Conservation (phyloP, 2,888 invertebrate species). For the Gibbula magus region DNA sequence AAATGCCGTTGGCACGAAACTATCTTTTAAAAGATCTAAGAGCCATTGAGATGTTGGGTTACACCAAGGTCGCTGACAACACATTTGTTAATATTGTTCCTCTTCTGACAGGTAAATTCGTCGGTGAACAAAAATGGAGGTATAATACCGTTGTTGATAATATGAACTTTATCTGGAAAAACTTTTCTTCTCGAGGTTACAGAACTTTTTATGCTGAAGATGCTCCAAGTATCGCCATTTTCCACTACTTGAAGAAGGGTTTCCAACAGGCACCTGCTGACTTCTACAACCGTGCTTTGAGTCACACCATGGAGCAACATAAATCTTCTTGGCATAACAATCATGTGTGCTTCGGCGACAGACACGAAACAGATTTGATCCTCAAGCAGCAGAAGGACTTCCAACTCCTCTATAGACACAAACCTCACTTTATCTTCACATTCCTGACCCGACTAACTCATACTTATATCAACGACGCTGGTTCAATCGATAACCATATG, state of each 20-base stretch:
- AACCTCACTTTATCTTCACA: constrained; percentile 86
- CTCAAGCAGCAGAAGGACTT: constrained; percentile 79
- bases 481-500: constrained; percentile 83
- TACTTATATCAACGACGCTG: constrained; percentile 87
- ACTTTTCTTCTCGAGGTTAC: constrained; percentile 84
- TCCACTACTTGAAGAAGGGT: constrained; percentile 84
- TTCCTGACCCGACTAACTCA: constrained; percentile 90
- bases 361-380: constrained; percentile 82
- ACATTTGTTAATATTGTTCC: constrained; percentile 92
- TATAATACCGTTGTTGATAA: constrained; percentile 31
- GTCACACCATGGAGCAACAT: constrained; percentile 77
- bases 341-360: constrained; percentile 81
- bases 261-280: constrained; percentile 88
- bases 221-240: constrained; percentile 84
- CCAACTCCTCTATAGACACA: constrained; percentile 78
- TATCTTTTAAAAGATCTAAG: constrained; percentile 80
- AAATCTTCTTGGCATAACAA: constrained; percentile 41
- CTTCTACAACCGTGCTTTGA: constrained; percentile 86
- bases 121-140: constrained; percentile 31
- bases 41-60: constrained; percentile 87
- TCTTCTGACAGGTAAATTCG: constrained; percentile 77
- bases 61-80: constrained; percentile 95
- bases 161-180: constrained; percentile 88
- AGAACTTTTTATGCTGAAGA: constrained; percentile 89
- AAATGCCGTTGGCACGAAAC: constrained; percentile 83